Base-by-base conservation (phyloP, 1,140 invertebrate species). In the Danaus melanippus region DNA sequence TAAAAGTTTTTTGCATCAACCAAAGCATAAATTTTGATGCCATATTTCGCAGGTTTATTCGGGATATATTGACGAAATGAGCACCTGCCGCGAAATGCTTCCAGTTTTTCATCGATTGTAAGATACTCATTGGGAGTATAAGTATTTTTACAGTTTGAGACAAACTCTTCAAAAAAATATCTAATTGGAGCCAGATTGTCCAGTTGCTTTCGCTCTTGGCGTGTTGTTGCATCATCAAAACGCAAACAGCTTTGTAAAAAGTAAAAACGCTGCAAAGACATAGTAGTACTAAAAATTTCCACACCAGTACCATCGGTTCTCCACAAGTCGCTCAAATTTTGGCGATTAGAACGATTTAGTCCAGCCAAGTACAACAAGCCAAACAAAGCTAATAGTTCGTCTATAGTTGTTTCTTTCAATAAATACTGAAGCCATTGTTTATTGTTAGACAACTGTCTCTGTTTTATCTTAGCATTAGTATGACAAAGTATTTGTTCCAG, bases 31-130 rank as follows among this genome's bases (percentile, higher is more conserved):
- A 76, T 67, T 73, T 88, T 88, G 17, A 88, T 71, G 6, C 79
- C 85, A 67, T 87, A 89, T 66, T 87, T 88, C 44, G 65, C 71
- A 5, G 87, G 87, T 75, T 89, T 89, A 47, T 71, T 72, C 6
- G 80, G 79, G 39, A 89, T 15, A 15, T 15, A 15, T 15, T 15
- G 15, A 15, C 15, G 3, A 15, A 15, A 15, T 15, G 15, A 15
- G 15, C 15, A 15, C 15, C n/a, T n/a, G n/a, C n/a, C 15, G 3
- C 15, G 1, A 15, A 15, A 15, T 15, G 15, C 15, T 15, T 15
- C 15, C 15, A 15, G 15, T 15, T 15, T 15, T 15, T 15, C 15
- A 15, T 15, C 15, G 15, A 1, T 15, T 15, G 15, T 15, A 15
- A 3, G 15, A 15, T 15, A 15, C 15, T 15, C 15, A 15, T 15